Base-by-base conservation (phyloP, 2,797 vertebrate genomes). In the Micromesistius poutassou region DNA sequence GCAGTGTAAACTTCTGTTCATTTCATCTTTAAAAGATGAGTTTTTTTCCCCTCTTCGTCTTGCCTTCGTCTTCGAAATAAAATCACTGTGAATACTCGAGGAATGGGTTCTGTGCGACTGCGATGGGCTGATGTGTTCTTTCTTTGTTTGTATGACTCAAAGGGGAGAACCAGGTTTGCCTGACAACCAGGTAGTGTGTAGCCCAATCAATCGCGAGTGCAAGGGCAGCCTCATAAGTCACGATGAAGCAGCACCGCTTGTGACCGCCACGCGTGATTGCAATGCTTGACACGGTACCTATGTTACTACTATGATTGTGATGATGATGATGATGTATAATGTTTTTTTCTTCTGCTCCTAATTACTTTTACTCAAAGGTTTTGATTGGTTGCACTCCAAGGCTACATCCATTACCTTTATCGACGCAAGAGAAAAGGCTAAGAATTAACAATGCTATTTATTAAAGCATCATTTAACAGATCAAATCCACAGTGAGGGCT, bases 21-120 rank as follows among this genome's bases (percentile, higher is more conserved):
- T 55, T 55, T 55, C 46, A 55, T 55, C 46, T n/a, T n/a, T 7
- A 6, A 5, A 22, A 19, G 46, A 22, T 55, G 46, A 22, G 46
- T 4, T 55, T 55, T 55, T 55, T 55, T 42, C 10, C 19, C 46
- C 46, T 55, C 19, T 55, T 22, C 46, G 22, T 6, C 12, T 19
- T 22, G 16, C 19, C 6, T 55, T 55, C 46, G 16, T n/a, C 19
- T 55, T 22, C 16, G 19, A 55, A 55, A 55, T 55, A 55, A 55
- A 55, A 55, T 55, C 46, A n/a, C 46, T 1, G 46, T 55, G 46
- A 22, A 76, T 42, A 74, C 81, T 79, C 68, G 77, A 70, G 28
- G 66, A 70, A 25, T 70, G 30, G 62, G 46, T 22, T 19, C 16
- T 19, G 16, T 55, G 16, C 46, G 19, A 55, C 46, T 19, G 46